phyloP scores from a whole-genome alignment of 2,113 vertebrate species.

The Python bivittatus region DNA sequence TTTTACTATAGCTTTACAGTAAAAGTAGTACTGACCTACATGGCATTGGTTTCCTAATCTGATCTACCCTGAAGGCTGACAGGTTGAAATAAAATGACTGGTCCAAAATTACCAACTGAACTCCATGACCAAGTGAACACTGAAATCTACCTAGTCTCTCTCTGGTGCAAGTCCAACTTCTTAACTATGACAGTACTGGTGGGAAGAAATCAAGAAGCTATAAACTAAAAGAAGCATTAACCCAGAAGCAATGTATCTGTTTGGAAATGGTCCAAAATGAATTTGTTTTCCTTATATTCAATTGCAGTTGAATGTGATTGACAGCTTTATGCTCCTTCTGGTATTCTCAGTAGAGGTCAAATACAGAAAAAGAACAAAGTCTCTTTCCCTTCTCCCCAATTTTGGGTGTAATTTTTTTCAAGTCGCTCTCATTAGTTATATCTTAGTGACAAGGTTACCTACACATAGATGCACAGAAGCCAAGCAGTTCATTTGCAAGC shows the following conservation, averaged over 20 bases:
- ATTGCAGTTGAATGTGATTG: conserved; percentile 38
- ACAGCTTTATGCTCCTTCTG: conserved; percentile 27
- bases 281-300: conserved; percentile 31
- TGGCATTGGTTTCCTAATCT: not conserved
- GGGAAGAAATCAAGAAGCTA: not conserved
- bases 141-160: not conserved
- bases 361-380: not conserved
- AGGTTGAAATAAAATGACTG: not conserved
- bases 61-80: not conserved
- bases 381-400: conserved; percentile 16
- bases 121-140: not conserved
- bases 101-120: not conserved
- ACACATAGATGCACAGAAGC: conserved; percentile 39
- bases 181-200: not conserved
- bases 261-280: conserved; percentile 31
- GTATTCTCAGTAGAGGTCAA: not conserved
- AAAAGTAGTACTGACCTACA: not conserved
- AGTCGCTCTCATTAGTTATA: conserved; percentile 52
- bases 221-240: not conserved
- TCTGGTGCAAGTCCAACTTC: not conserved
- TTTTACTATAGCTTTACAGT: not conserved
- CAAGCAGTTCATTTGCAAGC: conserved; percentile 65
- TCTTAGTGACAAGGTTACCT: conserved; percentile 60
- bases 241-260: not conserved
- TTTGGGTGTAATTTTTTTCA: conserved; percentile 51